Percentiles rank a stretch among this genome's conserved stretches.
These are phyloP conservation scores for Hydrozoanthus tunicans DNA, from an alignment of 64 coral and sea anemone species.

Conservation along the genomic window DNA sequence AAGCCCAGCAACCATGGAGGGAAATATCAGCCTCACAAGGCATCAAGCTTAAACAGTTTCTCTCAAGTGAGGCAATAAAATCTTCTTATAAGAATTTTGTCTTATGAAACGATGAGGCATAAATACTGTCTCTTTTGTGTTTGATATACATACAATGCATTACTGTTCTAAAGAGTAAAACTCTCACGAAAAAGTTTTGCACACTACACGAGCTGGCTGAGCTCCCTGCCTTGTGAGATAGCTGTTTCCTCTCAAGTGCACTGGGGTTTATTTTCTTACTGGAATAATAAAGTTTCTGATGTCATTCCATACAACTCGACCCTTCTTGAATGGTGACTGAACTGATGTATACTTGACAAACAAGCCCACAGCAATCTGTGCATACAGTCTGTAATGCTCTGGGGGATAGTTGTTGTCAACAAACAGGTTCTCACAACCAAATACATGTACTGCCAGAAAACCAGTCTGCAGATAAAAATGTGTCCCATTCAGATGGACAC, in stretches of 20 bases:
- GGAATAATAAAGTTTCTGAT: constrained; percentile 73
- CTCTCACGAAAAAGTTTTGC: too few species aligned
- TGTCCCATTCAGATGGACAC: background rate
- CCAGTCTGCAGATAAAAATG: constrained; percentile 56
- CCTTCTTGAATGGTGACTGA: constrained; percentile 80
- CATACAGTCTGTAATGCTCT: constrained; percentile 81
- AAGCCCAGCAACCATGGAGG: too few species aligned
- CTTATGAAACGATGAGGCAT: too few species aligned
- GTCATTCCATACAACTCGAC: constrained; percentile 85
- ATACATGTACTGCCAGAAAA: constrained; percentile 74
- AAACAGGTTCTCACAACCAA: constrained; percentile 80
- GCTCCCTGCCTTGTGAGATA: too few species aligned
- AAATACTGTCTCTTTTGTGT: too few species aligned
- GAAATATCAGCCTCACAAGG: too few species aligned
- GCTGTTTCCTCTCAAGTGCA: background rate
- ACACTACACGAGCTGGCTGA: too few species aligned
- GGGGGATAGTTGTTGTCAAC: constrained; percentile 73
- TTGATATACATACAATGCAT: too few species aligned
- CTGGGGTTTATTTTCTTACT: constrained; percentile 47
- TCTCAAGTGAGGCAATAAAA: too few species aligned
- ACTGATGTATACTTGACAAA: constrained; percentile 71
- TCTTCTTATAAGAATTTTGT: too few species aligned
- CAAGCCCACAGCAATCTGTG: constrained; percentile 67
- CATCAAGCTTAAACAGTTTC: too few species aligned
- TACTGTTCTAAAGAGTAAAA: too few species aligned